Conservation (phyloP, 1,140 invertebrate species). For the Rhagoletis pomonella region DNA sequence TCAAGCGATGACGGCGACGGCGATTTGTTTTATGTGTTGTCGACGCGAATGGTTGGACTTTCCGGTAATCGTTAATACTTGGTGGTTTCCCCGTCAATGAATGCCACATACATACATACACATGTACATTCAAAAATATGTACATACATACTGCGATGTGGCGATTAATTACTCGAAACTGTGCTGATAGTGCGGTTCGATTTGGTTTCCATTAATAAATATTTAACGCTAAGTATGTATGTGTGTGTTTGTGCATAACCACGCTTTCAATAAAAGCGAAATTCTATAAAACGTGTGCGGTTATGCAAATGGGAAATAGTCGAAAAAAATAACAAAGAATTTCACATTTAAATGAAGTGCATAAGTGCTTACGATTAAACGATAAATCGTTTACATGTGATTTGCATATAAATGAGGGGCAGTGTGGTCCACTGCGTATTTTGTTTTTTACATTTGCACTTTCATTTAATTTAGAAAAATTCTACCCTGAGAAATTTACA, state of each 20-base stretch:
- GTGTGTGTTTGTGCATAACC: background rate
- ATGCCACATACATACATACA: background rate
- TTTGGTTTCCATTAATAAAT: slow-evolving; percentile 9
- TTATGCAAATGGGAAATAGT: background rate
- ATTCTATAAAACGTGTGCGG: slow-evolving; percentile 27
- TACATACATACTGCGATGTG: background rate
- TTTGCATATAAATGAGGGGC: background rate
- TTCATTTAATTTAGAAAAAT: background rate
- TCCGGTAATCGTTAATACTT: slow-evolving; percentile 4
- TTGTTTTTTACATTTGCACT: background rate
- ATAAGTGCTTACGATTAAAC: slow-evolving; percentile 8
- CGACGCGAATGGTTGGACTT: background rate
- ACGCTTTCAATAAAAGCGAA: background rate
- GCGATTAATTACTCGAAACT: background rate
- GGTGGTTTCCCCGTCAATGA: background rate
- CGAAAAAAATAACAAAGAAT: background rate
- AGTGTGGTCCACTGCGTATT: too few relatives aligned
- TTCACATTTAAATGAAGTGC: background rate
- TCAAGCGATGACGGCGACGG: background rate
- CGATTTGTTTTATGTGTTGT: background rate
- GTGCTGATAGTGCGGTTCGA: slow-evolving; percentile 5
- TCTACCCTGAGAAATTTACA: background rate
- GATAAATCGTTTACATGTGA: background rate
- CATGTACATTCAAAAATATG: background rate
- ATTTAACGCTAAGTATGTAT: background rate